These are phyloP conservation scores for Solenopsis fugax DNA, from an alignment of 1,140 invertebrate genomes.

Conservation along the genomic window DNA sequence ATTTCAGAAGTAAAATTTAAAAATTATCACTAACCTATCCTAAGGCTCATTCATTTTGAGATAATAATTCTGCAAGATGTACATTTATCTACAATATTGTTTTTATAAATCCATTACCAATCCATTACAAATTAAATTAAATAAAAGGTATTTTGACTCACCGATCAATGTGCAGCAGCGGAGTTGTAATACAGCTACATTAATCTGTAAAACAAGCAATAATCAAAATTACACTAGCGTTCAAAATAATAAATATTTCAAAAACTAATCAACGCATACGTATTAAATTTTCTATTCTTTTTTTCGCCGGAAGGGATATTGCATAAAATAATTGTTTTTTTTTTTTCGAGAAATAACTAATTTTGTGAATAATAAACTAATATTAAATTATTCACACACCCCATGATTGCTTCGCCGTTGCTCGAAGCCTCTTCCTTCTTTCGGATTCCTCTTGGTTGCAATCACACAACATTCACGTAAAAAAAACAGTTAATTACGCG, in stretches of 20 bases:
- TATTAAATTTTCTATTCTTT: background rate
- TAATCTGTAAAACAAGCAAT: background rate
- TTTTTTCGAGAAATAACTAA: background rate
- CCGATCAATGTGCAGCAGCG: background rate
- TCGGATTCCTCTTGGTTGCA: background rate
- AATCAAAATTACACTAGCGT: background rate
- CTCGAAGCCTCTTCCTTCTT: background rate
- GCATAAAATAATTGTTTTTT: background rate
- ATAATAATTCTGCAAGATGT: background rate
- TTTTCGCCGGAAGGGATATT: background rate
- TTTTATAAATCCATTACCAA: background rate
- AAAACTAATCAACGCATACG: background rate
- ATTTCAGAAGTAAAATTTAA: background rate
- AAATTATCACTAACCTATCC: background rate
- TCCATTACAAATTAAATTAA: slow-evolving; percentile 11
- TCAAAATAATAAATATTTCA: background rate
- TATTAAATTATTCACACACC: background rate
- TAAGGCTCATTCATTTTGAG: background rate
- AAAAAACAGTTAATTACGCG: slow-evolving; percentile 15
- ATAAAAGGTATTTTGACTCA: background rate
- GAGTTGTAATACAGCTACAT: background rate
- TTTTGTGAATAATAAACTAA: background rate
- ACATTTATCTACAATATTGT: background rate
- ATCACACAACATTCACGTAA: background rate
- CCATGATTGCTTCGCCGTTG: background rate